Conservation (phyloP, 2,113 vertebrate species). For the Tyrannus savana region DNA sequence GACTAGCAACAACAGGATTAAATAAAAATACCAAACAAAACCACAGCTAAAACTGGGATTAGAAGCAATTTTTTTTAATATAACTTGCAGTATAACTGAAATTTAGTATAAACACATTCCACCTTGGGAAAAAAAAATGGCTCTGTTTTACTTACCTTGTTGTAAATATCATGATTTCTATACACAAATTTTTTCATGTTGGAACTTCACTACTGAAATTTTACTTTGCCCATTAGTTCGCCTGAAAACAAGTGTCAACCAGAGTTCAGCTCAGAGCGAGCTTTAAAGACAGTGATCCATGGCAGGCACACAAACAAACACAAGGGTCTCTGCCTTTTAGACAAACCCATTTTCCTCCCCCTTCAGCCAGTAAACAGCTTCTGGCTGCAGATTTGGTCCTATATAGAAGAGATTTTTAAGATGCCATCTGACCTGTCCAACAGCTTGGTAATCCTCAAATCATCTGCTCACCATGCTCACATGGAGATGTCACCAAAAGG, state of each 20-base stretch:
- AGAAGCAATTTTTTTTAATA: background rate
- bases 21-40: background rate
- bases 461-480: slow-evolving; percentile 18
- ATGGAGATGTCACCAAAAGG: slow-evolving; percentile 47
- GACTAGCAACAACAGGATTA: background rate
- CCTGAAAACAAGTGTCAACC: background rate
- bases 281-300: background rate
- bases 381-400: slow-evolving; percentile 51
- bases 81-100: background rate
- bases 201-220: background rate
- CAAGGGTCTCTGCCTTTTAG: background rate
- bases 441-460: slow-evolving; percentile 66
- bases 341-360: background rate
- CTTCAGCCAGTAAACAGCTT: slow-evolving; percentile 53
- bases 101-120: background rate
- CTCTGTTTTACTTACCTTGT: background rate
- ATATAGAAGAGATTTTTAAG: slow-evolving; percentile 51
- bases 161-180: background rate
- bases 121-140: background rate
- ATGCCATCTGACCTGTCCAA: slow-evolving; percentile 62
- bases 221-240: background rate
- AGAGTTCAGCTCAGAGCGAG: background rate
- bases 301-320: background rate
- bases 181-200: background rate
- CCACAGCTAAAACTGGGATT: background rate